Base-by-base conservation (phyloP, 2,113 vertebrate species). In the Haplochromis vanheusdeni region DNA sequence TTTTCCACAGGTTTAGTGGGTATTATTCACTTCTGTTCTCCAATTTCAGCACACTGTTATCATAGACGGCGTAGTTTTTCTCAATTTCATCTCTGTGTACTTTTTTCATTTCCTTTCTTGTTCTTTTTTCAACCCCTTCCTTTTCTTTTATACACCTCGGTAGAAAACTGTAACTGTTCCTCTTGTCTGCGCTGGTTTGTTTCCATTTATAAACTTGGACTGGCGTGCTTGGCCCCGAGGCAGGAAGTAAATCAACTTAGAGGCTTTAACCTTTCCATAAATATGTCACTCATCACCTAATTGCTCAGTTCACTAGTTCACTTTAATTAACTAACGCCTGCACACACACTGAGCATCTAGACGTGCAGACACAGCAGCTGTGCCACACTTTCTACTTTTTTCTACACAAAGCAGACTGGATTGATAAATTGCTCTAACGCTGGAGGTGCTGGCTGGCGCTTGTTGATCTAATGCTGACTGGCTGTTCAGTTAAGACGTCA, bases 241-340 rank as follows among this genome's bases (percentile, higher is more conserved):
- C 77, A 82, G 89, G 47, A 86, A 79, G 62, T 70, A 84, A 94
- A 92, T 93, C 89, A 87, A 91, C 91, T 83, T 54, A 28, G 26
- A 68, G 52, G 45, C 81, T 86, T 85, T 68, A 93, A 62, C 86
- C 84, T 82, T 82, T 84, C 73, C 79, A 83, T 70, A 85, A 84
- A 88, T 7, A 23, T 90, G 86, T 55, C 87, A 90, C 84, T 94
- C 91, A 90, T 80, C 73, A 65, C 52, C 49, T 91, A 91, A 91
- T 87, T 88, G 83, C 84, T 89, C 82, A 84, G 60, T 79, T 92
- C 49, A 70, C 87, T 49, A 79, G 84, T 90, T 89, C 79, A 83
- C 85, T 80, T 86, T 42, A 87, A 94, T 92, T 93, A 92, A 70
- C 55, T 31, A 68, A 47, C 81, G 37, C 68, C 13, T 47, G 11